A percentile compares a stretch with the other conserved stretches of the same genome.
These are phyloP conservation scores for Aegotheles bennettii DNA, from an alignment of 2,113 vertebrate species.

Conservation along the genomic window DNA sequence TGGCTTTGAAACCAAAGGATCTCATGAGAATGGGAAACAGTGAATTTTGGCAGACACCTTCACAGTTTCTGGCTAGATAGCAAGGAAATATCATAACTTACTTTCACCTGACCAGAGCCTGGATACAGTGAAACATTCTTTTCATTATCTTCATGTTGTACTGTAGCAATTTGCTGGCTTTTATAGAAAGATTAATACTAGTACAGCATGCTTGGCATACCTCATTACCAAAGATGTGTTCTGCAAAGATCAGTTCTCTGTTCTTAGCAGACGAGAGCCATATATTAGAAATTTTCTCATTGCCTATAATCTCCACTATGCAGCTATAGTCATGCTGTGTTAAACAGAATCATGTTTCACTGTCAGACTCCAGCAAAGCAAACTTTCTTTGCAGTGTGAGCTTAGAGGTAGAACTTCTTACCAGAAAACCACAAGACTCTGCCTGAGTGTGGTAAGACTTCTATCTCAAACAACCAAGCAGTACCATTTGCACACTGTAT, in stretches of 20 bases:
- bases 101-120: background rate
- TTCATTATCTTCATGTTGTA: background rate
- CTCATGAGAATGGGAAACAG: background rate
- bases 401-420: background rate
- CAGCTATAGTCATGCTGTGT: background rate
- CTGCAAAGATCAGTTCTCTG: constrained; percentile 4
- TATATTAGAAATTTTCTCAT: constrained; percentile 23
- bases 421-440: background rate
- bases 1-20: background rate
- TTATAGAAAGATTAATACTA: constrained; percentile 2
- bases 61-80: background rate
- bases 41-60: background rate
- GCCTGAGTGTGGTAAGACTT: background rate
- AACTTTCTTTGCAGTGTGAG: background rate
- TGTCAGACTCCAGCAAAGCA: background rate
- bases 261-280: background rate
- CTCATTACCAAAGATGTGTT: constrained; percentile 23
- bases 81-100: background rate
- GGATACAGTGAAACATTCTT: background rate
- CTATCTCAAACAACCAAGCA: background rate
- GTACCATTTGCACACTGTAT: background rate
- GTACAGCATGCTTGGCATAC: background rate
- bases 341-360: constrained; percentile 20
- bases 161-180: background rate
- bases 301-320: background rate